These are phyloP conservation scores for Daptonema setosum DNA, from an alignment of 2,888 invertebrate species.

Conservation along the genomic window DNA sequence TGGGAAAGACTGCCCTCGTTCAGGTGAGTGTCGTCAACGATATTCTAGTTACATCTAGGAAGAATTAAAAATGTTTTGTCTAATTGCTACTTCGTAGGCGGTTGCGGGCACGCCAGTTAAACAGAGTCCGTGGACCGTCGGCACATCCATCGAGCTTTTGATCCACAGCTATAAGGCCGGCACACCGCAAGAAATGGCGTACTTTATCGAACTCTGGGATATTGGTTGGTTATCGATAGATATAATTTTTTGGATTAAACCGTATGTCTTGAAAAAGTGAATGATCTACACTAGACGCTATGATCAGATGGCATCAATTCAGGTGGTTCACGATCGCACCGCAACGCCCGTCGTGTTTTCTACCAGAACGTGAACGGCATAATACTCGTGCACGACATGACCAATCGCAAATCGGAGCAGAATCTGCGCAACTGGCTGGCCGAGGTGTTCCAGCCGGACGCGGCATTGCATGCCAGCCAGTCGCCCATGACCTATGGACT, in stretches of 20 bases:
- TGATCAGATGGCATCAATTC: too few relatives aligned
- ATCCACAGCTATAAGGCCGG: slow-evolving; percentile 25
- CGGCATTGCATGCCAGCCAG: too few relatives aligned
- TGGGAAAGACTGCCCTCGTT: slow-evolving; percentile 34
- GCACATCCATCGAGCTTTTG: slow-evolving; percentile 81
- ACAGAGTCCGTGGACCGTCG: slow-evolving; percentile 82
- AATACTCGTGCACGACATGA: slow-evolving; percentile 83
- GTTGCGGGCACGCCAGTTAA: slow-evolving; percentile 38
- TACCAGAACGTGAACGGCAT: slow-evolving; percentile 75
- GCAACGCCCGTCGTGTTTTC: slow-evolving; percentile 75
- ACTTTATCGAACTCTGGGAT: slow-evolving; percentile 70
- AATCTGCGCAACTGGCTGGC: slow-evolving; percentile 43
- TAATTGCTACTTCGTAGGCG: background rate
- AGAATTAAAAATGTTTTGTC: background rate
- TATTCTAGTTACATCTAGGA: too few relatives aligned
- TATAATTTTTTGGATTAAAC: too few relatives aligned
- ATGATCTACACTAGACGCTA: too few relatives aligned
- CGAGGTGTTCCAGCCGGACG: background rate
- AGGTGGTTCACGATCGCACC: slow-evolving; percentile 76
- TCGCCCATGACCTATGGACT: too few relatives aligned
- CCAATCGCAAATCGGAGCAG: slow-evolving; percentile 79
- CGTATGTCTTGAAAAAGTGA: too few relatives aligned
- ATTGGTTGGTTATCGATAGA: slow-evolving; percentile 37
- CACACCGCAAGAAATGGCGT: slow-evolving; percentile 16
- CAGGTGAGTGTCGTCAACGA: background rate